Evolutionary conservation across 2,888 invertebrate species (phyloP).

Genomic region (Lomographa bimaculata): DNA sequence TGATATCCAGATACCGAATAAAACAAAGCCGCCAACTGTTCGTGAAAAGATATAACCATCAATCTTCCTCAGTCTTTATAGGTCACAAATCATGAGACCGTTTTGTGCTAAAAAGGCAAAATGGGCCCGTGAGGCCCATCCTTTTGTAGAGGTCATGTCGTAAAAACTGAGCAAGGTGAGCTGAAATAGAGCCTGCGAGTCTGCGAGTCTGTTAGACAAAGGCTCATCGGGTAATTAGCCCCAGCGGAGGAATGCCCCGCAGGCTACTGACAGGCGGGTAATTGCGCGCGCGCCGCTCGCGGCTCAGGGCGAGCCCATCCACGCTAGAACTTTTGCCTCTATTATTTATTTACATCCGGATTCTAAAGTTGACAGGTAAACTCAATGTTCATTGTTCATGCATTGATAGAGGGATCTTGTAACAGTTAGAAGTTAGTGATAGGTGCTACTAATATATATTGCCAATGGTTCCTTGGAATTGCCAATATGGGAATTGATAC

Average conservation of each 20-base stretch:
- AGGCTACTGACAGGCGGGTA: constrained; percentile 53
- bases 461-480: too few relatives aligned
- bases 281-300: constrained; percentile 54
- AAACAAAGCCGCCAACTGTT: constrained; percentile 4
- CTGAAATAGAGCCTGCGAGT: too few relatives aligned
- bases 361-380: constrained; percentile 48
- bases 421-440: too few relatives aligned
- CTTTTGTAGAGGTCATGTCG: constrained; percentile 61
- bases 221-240: constrained; percentile 77
- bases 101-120: constrained; percentile 38
- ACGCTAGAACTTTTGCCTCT: constrained; percentile 56
- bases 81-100: constrained; percentile 29
- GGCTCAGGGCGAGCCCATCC: constrained; percentile 20
- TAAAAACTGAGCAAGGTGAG: constrained; percentile 73
- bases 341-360: constrained; percentile 77
- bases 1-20: too few relatives aligned
- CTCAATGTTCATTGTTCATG: constrained; percentile 36
- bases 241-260: constrained; percentile 66
- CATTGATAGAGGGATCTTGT: too few relatives aligned
- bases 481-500: too few relatives aligned
- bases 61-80: constrained; percentile 21
- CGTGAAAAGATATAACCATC: constrained; percentile 22
- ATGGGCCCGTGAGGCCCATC: constrained; percentile 62
- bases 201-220: constrained; percentile 63
- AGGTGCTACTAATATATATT: too few relatives aligned